A percentile compares a stretch with the other conserved stretches of the same genome.
Evolutionary conservation across 1,140 invertebrate genomes (phyloP).

Genomic region (Saccostrea glomerata): DNA sequence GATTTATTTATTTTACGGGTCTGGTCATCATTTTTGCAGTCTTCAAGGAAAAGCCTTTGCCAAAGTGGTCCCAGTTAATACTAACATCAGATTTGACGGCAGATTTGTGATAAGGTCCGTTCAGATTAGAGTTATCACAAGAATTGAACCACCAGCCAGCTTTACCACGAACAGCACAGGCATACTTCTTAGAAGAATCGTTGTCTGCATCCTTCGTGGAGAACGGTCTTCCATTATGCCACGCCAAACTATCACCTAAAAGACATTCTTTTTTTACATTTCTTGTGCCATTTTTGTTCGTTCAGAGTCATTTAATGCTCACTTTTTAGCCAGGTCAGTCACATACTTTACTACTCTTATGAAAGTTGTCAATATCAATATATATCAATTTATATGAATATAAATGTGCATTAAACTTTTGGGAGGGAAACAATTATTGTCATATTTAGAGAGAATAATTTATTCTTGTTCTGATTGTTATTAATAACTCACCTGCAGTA

Average conservation of each 20-base stretch:
- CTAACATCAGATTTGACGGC: background rate
- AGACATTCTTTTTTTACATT: background rate
- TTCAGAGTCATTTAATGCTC: too few relatives aligned
- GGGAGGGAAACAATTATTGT: too few relatives aligned
- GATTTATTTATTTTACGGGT: background rate
- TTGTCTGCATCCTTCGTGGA: conserved; percentile 37
- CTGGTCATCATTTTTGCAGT: conserved; percentile 8
- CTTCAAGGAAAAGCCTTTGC: background rate
- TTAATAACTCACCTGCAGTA: conserved; percentile 38
- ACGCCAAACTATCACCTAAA: conserved; percentile 29
- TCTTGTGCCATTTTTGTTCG: too few relatives aligned
- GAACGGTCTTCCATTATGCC: conserved; percentile 39
- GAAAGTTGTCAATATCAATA: too few relatives aligned
- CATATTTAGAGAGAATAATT: too few relatives aligned
- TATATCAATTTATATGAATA: too few relatives aligned
- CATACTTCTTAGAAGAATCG: background rate
- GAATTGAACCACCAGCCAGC: conserved; percentile 25
- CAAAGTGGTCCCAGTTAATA: background rate
- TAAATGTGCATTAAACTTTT: too few relatives aligned
- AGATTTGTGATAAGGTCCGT: background rate
- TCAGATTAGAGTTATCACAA: conserved; percentile 11
- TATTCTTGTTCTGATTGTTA: too few relatives aligned
- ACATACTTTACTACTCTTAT: too few relatives aligned
- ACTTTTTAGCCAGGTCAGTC: too few relatives aligned
- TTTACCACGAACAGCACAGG: background rate